Evolutionary conservation across 2,888 invertebrate species (phyloP), one percentile per base, ranked within the genome.

Genomic region (Nebria brevicollis): DNA sequence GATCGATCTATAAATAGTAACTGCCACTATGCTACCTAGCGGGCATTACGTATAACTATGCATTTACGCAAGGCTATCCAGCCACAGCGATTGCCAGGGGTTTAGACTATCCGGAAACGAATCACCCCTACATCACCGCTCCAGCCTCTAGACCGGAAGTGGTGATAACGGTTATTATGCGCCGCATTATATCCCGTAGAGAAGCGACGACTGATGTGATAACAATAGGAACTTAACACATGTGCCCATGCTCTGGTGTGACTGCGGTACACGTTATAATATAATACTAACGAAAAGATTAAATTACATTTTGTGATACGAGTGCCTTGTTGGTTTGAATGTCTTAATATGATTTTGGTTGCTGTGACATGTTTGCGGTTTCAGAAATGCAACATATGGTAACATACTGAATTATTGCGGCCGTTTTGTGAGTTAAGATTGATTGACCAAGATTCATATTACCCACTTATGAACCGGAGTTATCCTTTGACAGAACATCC

Each of bases 191-290:
- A 54, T 13, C 54, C 54, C 54, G 54, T 54, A 54, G 54, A 54
- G 54, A 54, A 54, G 54, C 54, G 54, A 54, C 11, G 54, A 54
- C 13, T 54, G 54, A 54, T 54, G 54, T 54, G 54, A 54, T 54
- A 54, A 54, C 54, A 54, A 54, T 54, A 54, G 54, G 54, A 54
- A 54, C 54, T 54, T 54, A 54, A 54, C 54, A 54, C 54, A 54
- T 54, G 54, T 54, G 54, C 8, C 54, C 54, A 10, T 43, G 43
- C 43, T 43, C 43, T 10, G 43, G 8, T 54, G 13, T 54, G 54
- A 54, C 54, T 13, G 54, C 8, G 54, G 54, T 8, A 8, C 54
- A 11, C 54, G 54, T 54, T 6, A 54, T 54, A 54, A 54, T 54
- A 54, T 54, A 54, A 54, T 54, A 54, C 3, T 54, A 54, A 54